Percentiles rank a stretch among this genome's conserved stretches.
Conservation (phyloP, 2,888 invertebrate genomes). For the Aspidiotus destructor region DNA sequence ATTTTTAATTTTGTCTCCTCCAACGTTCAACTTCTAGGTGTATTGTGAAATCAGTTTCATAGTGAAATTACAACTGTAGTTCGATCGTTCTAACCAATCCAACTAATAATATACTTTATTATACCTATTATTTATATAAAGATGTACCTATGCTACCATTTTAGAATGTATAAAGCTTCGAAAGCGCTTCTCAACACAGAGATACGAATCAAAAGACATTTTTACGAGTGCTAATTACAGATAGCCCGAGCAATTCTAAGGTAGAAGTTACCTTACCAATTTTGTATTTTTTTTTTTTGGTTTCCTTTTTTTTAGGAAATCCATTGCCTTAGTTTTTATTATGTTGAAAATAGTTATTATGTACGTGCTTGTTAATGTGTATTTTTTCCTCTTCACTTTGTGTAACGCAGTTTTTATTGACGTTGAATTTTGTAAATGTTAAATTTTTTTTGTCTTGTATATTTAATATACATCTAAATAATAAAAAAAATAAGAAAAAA, state of each 20-base stretch:
- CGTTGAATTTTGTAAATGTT: conserved; percentile 32
- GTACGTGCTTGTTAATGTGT: conserved; percentile 28
- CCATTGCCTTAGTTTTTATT: conserved; percentile 30
- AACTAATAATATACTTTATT: too few relatives aligned
- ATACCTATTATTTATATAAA: too few relatives aligned
- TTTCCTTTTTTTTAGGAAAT: conserved; percentile 12
- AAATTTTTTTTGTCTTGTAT: conserved; percentile 29
- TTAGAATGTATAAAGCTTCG: conserved; percentile 2
- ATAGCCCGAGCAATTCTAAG: conserved; percentile 7
- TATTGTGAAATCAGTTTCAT: too few relatives aligned
- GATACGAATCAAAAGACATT: conserved; percentile 4
- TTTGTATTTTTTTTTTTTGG: conserved; percentile 16
- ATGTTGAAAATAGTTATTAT: conserved; percentile 24
- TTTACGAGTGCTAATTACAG: background rate
- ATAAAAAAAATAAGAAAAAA: too few relatives aligned
- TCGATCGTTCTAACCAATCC: too few relatives aligned
- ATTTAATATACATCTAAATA: conserved; percentile 7
- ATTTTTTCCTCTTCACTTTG: conserved; percentile 24
- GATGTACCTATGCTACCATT: background rate
- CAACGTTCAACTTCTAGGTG: too few relatives aligned
- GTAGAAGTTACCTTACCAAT: conserved; percentile 29
- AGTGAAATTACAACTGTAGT: too few relatives aligned
- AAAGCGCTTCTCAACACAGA: conserved; percentile 19
- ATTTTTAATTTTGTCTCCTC: too few relatives aligned
- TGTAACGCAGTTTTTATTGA: conserved; percentile 27